Evolutionary conservation across 2,797 vertebrate genomes (phyloP).

Genomic region (Octomys mimax): DNA sequence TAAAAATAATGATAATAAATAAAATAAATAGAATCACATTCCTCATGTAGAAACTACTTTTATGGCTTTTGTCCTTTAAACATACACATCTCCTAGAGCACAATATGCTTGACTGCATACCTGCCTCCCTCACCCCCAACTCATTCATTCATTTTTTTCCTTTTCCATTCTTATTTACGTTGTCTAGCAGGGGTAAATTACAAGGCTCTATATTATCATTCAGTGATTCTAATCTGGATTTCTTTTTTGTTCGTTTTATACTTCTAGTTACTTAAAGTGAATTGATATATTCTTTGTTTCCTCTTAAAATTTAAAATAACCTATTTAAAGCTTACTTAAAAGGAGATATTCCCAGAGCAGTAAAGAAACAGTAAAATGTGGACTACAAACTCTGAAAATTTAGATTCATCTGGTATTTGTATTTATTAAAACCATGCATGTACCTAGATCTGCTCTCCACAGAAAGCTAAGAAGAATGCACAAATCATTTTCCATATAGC

Average conservation of each 20-base stretch:
- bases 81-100: conserved; percentile 13
- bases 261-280: conserved; percentile 50
- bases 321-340: conserved; percentile 38
- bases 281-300: background rate
- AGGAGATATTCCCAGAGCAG: background rate
- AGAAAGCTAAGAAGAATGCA: background rate
- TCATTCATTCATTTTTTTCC: background rate
- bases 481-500: background rate
- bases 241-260: conserved; percentile 45
- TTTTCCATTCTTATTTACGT: background rate
- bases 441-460: background rate
- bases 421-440: background rate
- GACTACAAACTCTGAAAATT: background rate
- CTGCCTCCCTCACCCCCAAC: background rate
- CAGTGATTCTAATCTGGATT: background rate
- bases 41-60: conserved; percentile 18
- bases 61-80: background rate
- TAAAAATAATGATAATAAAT: background rate
- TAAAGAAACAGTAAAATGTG: conserved; percentile 12
- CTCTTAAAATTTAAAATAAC: conserved; percentile 29
- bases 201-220: background rate
- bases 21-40: background rate
- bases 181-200: background rate
- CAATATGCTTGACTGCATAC: background rate
- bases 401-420: background rate